Evolutionary conservation across 1,140 invertebrate genomes (phyloP), one percentile per base, ranked within the genome.

Genomic region (Drosophila lacteicornis): DNA sequence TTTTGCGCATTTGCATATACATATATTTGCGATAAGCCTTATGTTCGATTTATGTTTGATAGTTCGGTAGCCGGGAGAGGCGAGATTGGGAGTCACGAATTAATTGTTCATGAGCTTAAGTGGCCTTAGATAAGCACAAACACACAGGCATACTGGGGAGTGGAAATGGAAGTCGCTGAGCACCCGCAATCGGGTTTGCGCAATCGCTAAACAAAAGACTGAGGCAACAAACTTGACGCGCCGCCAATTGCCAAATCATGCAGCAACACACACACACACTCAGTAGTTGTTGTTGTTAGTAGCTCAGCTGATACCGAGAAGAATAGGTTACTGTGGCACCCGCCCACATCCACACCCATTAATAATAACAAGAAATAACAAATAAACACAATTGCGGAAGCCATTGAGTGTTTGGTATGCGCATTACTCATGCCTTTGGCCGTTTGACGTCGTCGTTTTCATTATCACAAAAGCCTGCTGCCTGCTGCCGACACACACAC

Each of bases 151-250:
- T 55, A 36, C 53, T 27, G 17, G 27, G 36, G 47, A 50, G 17
- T 25, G 25, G 33, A 53, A 62, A 63, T 43, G 46, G 46, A 58
- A 75, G 49, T 60, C 45, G 45, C 42, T 27, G 38, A 45, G 43
- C 45, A 58, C 67, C 51, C 69, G 45, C 55, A 73, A 73, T 74
- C 55, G 61, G 42, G 60, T 87, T 88, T 87, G 80, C 83, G 77
- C 83, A 83, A 78, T 74, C 70, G 38, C 67, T 53, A 88, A 70
- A 87, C 80, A 90, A 90, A 88, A 88, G 84, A 88, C 84, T 88
- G 88, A 69, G 78, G 84, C 85, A 88, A 88, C 84, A 80, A 88
- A 81, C 84, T 84, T 78, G 84, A 82, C 77, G 81, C 74, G 84
- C 76, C 65, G 80, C 77, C 85, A 88, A 75, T 81, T 90, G 84